Evolutionary conservation across 2,888 invertebrate species (phyloP), one percentile per base, ranked within the genome.

Genomic region (Strigamia maritima): DNA sequence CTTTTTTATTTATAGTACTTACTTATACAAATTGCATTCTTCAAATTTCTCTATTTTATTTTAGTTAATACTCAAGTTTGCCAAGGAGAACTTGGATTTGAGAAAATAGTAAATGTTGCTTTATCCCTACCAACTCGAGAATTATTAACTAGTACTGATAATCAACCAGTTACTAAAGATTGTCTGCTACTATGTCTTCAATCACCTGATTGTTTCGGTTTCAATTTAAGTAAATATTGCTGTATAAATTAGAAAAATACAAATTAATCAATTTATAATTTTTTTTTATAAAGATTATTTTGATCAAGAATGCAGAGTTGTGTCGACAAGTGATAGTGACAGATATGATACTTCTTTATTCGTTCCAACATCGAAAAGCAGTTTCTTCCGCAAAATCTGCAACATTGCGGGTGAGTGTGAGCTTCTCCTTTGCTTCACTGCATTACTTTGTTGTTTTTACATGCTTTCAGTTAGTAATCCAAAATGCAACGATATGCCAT

Each of bases 141-240:
- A 24, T 12, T 70, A 26, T n/a, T 70, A 24, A 19, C n/a, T 26
- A n/a, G 70, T n/a, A 2, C 28, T 24, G 28, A 28, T 16, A 12
- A 70, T 12, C 70, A 70, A 70, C 70, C 70, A n/a, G 70, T 70
- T 2, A 70, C 70, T 16, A 70, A 28, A 12, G 70, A 70, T 19
- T 70, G 70, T 70, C 70, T 70, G 2, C 12, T 70, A 12, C 70
- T 70, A n/a, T 70, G 70, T 70, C 70, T 24, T 26, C 70, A 70
- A 28, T 2, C 70, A 70, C 10, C 70, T 28, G 70, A 70, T 14
- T 70, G 70, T n/a, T 28, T 70, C 16, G 70, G 70, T 14, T 70
- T 70, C 12, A 70, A 70, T 70, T 12, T 70, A 12, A 70, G 70
- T 70, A 24, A 60, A 14, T 60, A n/a, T n/a, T n/a, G n/a, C n/a